These are phyloP conservation scores for Oenanthe melanoleuca DNA, from an alignment of 2,113 vertebrate genomes.

Conservation along the genomic window DNA sequence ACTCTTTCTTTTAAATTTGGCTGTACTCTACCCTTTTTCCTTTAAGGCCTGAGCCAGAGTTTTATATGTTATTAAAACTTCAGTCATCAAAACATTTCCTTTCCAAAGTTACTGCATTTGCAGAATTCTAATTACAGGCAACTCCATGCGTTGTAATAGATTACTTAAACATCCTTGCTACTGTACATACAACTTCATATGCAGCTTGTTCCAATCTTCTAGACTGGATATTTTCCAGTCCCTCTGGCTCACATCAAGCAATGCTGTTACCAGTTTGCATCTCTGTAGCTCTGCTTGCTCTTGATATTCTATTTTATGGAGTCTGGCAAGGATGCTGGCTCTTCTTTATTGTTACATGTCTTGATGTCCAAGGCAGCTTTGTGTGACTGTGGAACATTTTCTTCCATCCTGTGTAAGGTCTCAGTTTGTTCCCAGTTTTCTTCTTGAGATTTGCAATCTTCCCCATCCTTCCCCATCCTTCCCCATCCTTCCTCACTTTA, in stretches of 20 bases:
- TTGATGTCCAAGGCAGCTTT: background rate
- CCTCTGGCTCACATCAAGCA: background rate
- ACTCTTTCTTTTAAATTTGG: background rate
- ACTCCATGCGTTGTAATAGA: background rate
- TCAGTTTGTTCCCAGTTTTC: background rate
- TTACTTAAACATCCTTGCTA: constrained; percentile 12
- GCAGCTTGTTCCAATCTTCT: background rate
- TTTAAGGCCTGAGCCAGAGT: background rate
- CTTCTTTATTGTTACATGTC: background rate
- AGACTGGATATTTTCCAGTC: background rate
- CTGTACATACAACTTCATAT: background rate
- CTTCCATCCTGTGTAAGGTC: background rate
- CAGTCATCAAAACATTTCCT: background rate
- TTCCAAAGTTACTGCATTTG: background rate
- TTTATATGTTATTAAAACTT: constrained; percentile 9
- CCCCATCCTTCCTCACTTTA: background rate
- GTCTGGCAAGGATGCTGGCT: background rate
- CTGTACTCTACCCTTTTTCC: background rate
- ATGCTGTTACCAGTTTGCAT: background rate
- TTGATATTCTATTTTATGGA: background rate
- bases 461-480: background rate
- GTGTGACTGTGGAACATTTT: background rate
- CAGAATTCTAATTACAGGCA: constrained; percentile 8
- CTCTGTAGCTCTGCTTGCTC: background rate
- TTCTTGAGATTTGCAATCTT: background rate